Percentiles rank a stretch among this genome's conserved stretches.
phyloP scores from a whole-genome alignment of 2,113 vertebrate species.

The Pygoscelis antarcticus region DNA sequence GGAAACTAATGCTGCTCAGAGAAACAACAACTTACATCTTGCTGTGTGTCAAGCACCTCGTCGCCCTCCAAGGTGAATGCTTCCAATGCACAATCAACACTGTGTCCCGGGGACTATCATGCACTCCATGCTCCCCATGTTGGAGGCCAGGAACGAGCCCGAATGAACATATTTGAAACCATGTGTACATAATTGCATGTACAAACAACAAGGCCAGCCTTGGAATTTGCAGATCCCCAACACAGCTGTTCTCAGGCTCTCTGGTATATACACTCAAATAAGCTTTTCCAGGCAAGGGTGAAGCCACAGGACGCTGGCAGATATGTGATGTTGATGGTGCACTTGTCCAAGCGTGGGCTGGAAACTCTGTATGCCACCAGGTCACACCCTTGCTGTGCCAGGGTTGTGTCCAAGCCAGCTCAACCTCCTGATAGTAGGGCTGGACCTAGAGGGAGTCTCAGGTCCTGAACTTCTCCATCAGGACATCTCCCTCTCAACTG shows the following conservation, averaged over 20 bases:
- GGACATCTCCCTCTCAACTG: not conserved
- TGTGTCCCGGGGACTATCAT: not conserved
- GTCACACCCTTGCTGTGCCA: not conserved
- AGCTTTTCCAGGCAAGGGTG: not conserved
- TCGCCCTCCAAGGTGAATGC: accelerated
- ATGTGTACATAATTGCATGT: not conserved
- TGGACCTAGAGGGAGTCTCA: not conserved
- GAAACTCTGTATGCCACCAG: not conserved
- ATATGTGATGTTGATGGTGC: not conserved
- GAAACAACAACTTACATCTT: not conserved
- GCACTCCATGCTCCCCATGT: accelerated
- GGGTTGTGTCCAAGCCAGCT: not conserved
- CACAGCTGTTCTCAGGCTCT: not conserved
- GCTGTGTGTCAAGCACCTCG: accelerated
- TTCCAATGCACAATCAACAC: not conserved
- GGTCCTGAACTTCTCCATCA: not conserved
- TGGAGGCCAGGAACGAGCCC: not conserved
- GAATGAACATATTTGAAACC: not conserved
- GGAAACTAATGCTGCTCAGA: not conserved
- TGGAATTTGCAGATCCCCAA: not conserved
- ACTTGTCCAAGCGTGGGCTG: not conserved
- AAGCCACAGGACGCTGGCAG: not conserved
- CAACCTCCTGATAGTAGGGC: not conserved
- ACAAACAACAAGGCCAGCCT: not conserved
- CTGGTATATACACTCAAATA: not conserved